Conservation (phyloP, 2,888 invertebrate species). For the Bellardia bayeri region DNA sequence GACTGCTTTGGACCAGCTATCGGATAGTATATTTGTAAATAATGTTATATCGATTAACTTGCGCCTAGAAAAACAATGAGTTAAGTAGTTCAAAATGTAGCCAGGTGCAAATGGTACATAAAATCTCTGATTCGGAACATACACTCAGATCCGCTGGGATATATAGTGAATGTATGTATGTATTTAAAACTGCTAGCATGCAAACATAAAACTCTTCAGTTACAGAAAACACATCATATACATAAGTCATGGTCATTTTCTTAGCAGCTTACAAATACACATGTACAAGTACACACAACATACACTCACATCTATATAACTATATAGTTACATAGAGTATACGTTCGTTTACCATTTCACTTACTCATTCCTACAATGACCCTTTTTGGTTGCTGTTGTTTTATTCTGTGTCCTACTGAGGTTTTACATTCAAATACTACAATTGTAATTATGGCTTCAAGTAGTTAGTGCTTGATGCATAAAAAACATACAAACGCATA, state of each 20-base stretch:
- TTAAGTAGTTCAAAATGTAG: too few species aligned
- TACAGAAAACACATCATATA: constrained; percentile 58
- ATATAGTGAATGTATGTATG: too few species aligned
- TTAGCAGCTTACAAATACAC: constrained; percentile 38
- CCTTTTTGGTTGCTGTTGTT: constrained; percentile 36
- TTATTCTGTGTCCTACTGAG: constrained; percentile 49
- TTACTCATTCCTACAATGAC: constrained; percentile 62
- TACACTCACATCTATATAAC: background rate
- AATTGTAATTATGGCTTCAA: constrained; percentile 71
- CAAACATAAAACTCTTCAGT: constrained; percentile 54
- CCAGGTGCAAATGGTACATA: too few species aligned
- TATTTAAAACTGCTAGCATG: background rate
- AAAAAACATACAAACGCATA: constrained; percentile 21
- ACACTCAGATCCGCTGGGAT: too few species aligned
- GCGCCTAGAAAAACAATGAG: too few species aligned
- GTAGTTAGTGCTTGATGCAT: constrained; percentile 61
- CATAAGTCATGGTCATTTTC: constrained; percentile 71
- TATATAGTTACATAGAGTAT: constrained; percentile 5
- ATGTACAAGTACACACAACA: background rate
- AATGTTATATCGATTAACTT: too few species aligned
- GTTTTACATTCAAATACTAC: constrained; percentile 64
- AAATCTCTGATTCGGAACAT: too few species aligned
- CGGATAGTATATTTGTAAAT: too few species aligned
- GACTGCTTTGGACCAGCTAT: too few species aligned
- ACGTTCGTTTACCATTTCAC: constrained; percentile 39